Conservation (phyloP, 2,888 invertebrate species). For the Ochlodes sylvanus region DNA sequence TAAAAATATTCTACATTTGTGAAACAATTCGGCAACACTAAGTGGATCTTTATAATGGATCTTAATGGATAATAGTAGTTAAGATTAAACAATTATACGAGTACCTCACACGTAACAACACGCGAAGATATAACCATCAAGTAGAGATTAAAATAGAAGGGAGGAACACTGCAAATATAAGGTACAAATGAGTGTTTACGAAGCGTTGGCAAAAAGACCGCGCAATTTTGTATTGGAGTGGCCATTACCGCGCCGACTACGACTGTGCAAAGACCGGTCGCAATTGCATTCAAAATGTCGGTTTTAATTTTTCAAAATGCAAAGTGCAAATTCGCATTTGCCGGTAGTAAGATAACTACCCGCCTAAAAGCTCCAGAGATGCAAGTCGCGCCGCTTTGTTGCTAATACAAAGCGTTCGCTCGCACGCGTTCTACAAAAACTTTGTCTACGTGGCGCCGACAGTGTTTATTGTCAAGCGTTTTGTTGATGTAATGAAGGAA, state of each 20-base stretch:
- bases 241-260: slow-evolving; percentile 79
- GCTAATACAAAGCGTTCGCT: slow-evolving; percentile 74
- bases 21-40: no score
- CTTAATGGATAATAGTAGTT: no score
- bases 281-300: slow-evolving; percentile 81
- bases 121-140: slow-evolving; percentile 10
- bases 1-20: no score
- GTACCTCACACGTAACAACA: neutral
- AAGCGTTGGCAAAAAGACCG: slow-evolving; percentile 64
- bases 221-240: slow-evolving; percentile 78
- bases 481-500: slow-evolving; percentile 30
- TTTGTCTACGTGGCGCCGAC: slow-evolving; percentile 52
- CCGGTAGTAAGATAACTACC: slow-evolving; percentile 72
- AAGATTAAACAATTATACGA: neutral
- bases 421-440: slow-evolving; percentile 71
- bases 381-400: slow-evolving; percentile 72
- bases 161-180: slow-evolving; percentile 57
- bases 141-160: slow-evolving; percentile 53
- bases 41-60: no score
- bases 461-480: slow-evolving; percentile 25
- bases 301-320: slow-evolving; percentile 82
- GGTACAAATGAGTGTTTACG: slow-evolving; percentile 71
- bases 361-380: slow-evolving; percentile 76
- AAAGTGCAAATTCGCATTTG: slow-evolving; percentile 81
- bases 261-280: slow-evolving; percentile 74